These are phyloP conservation scores for Pseudorhiza aurosa DNA, from an alignment of 30 jellyfish, hydroid and myxozoan species.

Conservation along the genomic window DNA sequence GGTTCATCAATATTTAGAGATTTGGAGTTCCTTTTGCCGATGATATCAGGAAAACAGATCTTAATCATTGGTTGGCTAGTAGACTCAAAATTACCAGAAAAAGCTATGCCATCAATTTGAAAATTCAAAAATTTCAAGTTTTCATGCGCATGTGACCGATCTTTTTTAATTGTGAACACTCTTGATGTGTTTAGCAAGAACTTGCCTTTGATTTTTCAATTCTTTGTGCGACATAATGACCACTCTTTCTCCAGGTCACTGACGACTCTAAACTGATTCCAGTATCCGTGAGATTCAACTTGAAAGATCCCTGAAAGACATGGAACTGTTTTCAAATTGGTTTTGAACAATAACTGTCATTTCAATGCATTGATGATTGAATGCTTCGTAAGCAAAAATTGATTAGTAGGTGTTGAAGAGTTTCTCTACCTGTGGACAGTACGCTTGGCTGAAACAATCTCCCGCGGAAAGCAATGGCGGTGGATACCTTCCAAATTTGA, in stretches of 20 bases:
- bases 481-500: conserved; percentile 96
- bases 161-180: too few relatives aligned
- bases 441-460: conserved; percentile 85
- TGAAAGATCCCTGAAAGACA: conserved; percentile 84
- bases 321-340: too few relatives aligned
- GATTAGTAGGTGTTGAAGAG: background rate
- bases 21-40: too few relatives aligned
- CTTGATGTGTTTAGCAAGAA: too few relatives aligned
- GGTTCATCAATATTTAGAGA: too few relatives aligned
- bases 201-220: conserved; percentile 66
- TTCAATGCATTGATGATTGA: background rate
- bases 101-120: too few relatives aligned
- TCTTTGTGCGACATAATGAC: conserved; percentile 86
- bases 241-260: conserved; percentile 94
- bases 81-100: too few relatives aligned
- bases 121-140: too few relatives aligned
- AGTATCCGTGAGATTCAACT: conserved; percentile 83
- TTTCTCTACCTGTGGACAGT: conserved; percentile 94
- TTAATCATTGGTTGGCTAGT: too few relatives aligned
- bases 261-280: conserved; percentile 76
- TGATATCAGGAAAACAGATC: too few relatives aligned
- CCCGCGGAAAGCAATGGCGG: conserved; percentile 99
- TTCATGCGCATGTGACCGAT: too few relatives aligned
- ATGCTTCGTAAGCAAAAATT: too few relatives aligned
- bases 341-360: background rate